Base-by-base conservation (phyloP, 2,113 vertebrate genomes). In the Silurus glanis region DNA sequence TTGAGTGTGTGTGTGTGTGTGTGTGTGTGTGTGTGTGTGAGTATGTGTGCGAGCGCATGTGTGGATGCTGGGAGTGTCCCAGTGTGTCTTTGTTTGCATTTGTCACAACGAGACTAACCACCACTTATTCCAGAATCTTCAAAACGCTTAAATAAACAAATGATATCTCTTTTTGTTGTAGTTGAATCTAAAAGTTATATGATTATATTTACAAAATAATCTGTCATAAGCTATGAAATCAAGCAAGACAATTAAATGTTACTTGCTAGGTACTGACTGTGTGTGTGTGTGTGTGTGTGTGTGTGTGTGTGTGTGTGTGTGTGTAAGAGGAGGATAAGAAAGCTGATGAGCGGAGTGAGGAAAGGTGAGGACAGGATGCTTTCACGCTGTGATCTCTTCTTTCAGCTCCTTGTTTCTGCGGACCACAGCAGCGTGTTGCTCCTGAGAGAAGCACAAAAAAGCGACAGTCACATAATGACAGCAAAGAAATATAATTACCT, bases 351-450 rank as follows among this genome's bases (percentile, higher is more conserved):
- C 67, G 58, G 85, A 74, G 64, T 72, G 86, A 85, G 66, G 87
- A 72, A 67, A 86, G 47, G 82, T 80, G 4, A 59, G n/a, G 25
- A 19, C 14, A 85, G 13, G 49, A 62, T 87, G 71, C 71, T 82
- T 90, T 95, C 93, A 95, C 87, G 93, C 94, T 90, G 89, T 91
- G 89, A 94, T 88, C 88, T 97, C 96, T 93, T 98, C 97, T 91
- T 95, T 97, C 90, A 98, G 93, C 94, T 98, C 97, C 95, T 99
- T 99, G 95, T 99, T 99, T 96, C 96, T 97, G 94, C 98, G 96
- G 91, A 99, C 98, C 91, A 96, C 93, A 74, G 95, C 96, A 0
- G 97, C 97, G 9, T 96, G 98, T 94, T 94, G 97, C 93, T 99
- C 97, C 98, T 99, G 89, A 45, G 59, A 72, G 83, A 56, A 25